These are phyloP conservation scores for Ceyx cyanopectus DNA, from an alignment of 2,113 vertebrate species.

Conservation along the genomic window DNA sequence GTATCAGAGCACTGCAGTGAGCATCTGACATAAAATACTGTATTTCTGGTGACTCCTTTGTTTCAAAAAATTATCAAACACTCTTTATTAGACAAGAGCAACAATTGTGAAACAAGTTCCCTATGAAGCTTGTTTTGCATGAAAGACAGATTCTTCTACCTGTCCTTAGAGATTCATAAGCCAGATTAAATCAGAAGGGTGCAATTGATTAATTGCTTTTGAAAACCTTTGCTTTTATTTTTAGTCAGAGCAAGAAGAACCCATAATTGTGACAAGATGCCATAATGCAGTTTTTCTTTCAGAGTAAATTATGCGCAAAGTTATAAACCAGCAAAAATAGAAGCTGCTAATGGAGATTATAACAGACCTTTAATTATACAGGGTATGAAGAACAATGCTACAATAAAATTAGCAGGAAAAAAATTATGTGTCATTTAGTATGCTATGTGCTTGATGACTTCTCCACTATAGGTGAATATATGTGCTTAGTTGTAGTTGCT, in stretches of 20 bases:
- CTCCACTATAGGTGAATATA: not conserved
- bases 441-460: not conserved
- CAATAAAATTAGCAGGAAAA: slow-evolving; percentile 8
- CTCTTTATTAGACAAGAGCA: not conserved
- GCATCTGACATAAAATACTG: not conserved
- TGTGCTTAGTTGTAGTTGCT: not conserved
- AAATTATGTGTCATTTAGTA: not conserved
- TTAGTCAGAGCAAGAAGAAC: not conserved
- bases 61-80: not conserved
- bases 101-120: not conserved
- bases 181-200: not conserved
- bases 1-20: not conserved
- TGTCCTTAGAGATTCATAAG: not conserved
- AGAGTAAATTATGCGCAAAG: slow-evolving; percentile 3
- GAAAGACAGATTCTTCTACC: not conserved
- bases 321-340: slow-evolving; percentile 31
- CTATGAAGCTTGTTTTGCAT: not conserved
- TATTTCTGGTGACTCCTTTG: not conserved
- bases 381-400: slow-evolving; percentile 2
- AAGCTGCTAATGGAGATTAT: slow-evolving; percentile 7
- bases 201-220: not conserved
- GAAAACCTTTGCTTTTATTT: not conserved
- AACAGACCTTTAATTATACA: slow-evolving; percentile 52
- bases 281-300: not conserved
- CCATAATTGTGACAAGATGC: not conserved